These are phyloP conservation scores for Stegophylla sp. DNA, from an alignment of 2,888 invertebrate species.

Conservation along the genomic window DNA sequence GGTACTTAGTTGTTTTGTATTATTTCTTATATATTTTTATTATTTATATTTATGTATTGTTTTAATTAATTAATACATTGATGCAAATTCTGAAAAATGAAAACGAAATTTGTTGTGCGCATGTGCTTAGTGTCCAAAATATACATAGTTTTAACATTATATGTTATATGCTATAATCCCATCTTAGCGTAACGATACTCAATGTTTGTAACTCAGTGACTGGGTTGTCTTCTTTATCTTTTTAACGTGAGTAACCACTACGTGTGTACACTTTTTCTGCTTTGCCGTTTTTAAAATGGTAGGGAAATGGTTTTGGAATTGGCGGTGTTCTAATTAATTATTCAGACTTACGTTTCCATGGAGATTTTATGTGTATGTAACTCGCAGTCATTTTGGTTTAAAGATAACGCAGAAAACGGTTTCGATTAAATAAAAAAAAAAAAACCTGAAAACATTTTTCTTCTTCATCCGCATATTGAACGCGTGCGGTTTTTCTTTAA, in stretches of 20 bases:
- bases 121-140: no score
- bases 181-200: no score
- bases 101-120: no score
- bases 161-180: no score
- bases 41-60: no score
- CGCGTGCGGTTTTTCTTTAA: background rate
- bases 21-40: no score
- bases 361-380: background rate
- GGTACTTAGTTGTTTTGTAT: no score
- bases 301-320: slow-evolving; percentile 18
- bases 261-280: background rate
- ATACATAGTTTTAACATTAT: no score
- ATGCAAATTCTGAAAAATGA: no score
- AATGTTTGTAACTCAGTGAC: background rate
- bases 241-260: background rate
- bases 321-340: slow-evolving; percentile 38
- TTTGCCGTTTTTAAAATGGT: background rate
- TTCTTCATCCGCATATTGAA: background rate
- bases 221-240: background rate
- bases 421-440: background rate
- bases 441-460: background rate
- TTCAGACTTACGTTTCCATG: slow-evolving; percentile 52
- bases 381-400: background rate
- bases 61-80: no score
- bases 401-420: slow-evolving; percentile 7